phyloP scores from a whole-genome alignment of 1,140 invertebrate species.

The Bombus affinis region DNA sequence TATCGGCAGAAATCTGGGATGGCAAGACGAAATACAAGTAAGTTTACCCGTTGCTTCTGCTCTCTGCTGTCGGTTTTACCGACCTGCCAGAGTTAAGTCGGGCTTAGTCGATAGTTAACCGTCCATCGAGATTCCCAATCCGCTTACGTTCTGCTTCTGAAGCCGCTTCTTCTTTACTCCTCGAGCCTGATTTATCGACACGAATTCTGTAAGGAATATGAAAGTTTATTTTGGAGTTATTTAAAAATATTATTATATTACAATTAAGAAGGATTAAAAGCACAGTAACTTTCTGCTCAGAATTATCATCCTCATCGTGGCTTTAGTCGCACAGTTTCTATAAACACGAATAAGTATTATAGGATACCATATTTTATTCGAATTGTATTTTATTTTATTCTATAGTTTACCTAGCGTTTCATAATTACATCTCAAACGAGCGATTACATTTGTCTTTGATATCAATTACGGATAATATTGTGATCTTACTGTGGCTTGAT shows the following conservation, averaged over 20 bases:
- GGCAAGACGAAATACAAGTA: conserved; percentile 96
- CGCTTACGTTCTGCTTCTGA: background rate
- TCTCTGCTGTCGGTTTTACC: background rate
- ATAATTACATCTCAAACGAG: no score
- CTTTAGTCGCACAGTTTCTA: background rate
- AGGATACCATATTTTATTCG: background rate
- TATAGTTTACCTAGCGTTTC: no score
- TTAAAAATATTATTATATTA: background rate
- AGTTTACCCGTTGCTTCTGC: conserved; percentile 64
- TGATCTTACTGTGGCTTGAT: background rate
- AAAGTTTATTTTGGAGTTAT: background rate
- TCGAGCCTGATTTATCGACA: conserved; percentile 12
- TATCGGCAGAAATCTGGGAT: conserved; percentile 96
- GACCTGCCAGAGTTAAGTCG: background rate
- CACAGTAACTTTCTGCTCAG: background rate
- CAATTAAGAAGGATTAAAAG: background rate
- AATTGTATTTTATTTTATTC: no score
- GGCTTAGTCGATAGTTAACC: conserved; percentile 7
- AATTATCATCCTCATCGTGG: no score
- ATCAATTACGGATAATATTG: background rate
- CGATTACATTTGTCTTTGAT: background rate
- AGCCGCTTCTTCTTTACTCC: background rate
- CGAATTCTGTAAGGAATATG: background rate
- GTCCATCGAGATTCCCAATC: background rate
- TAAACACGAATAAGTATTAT: background rate